Base-by-base conservation (phyloP, 2,888 invertebrate genomes). In the Eurytoma californica region DNA sequence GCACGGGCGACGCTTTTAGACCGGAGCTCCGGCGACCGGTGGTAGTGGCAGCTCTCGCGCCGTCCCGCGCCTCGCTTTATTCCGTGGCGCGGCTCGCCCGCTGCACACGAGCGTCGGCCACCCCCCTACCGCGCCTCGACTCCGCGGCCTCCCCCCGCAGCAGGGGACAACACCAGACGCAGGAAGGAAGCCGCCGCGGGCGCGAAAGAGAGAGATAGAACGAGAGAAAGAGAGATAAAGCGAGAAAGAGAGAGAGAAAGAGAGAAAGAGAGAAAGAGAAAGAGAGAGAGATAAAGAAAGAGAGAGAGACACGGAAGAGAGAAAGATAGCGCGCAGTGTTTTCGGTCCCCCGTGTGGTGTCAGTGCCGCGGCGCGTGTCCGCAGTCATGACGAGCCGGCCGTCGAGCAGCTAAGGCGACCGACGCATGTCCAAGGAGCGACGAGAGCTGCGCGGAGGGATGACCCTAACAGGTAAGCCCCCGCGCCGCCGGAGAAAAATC, bases 401-500 rank as follows among this genome's bases (percentile, higher is more conserved):
- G 39, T 30, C 24, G 49, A 30, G 39, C 30, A 14, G 30, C 14
- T 73, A 60, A 13, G 39, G 39, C 39, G 39, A 39, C 39, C 39
- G 39, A 39, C 39, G 39, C 39, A 39, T 39, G 39, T 39, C 39
- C 39, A 39, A 39, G 39, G 39, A 39, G 39, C 39, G 4, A 7
- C 39, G 39, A 39, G 39, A 39, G 39, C 39, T 39, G 39, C 12
- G 82, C 86, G 84, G 87, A 87, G 86, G 86, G 84, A 89, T 89
- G 89, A 88, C 88, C 85, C 85, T 87, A 86, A 85, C 88, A 88
- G 89, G 89, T 89, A 87, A 87, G 85, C 30, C 39, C 13, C 30
- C 63, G 63, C n/a, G 30, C 30, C 30, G 63, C 14, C 14, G 24
- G n/a, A 28, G 72, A 72, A 72, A 53, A 79, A 18, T 61, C 55